phyloP scores from a whole-genome alignment of 2,113 vertebrate species.

The Rhynchomys soricoides region DNA sequence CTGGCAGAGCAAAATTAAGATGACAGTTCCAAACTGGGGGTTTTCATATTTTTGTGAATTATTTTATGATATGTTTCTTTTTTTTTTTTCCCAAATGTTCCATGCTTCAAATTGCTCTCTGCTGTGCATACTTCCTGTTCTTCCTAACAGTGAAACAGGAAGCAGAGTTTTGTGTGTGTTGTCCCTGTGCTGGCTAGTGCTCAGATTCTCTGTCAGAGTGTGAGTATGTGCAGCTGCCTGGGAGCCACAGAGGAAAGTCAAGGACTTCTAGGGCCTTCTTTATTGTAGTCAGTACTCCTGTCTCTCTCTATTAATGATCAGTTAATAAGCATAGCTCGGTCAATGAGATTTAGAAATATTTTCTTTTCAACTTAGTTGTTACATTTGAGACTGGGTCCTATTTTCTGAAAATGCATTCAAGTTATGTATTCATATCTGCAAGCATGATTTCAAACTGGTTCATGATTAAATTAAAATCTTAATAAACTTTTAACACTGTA shows the following conservation, averaged over 20 bases:
- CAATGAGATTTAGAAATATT: not conserved
- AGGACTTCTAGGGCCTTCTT: not conserved
- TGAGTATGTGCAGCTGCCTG: not conserved
- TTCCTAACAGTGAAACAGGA: conserved; percentile 54
- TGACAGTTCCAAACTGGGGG: not conserved
- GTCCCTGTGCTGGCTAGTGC: not conserved
- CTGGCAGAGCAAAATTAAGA: conserved; percentile 47
- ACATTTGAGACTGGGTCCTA: conserved; percentile 30
- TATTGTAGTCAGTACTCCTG: not conserved
- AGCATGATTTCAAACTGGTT: conserved; percentile 5
- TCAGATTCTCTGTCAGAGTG: not conserved
- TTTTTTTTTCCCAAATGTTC: conserved; percentile 17
- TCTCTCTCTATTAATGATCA: not conserved
- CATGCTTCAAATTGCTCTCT: not conserved
- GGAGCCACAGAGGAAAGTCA: not conserved
- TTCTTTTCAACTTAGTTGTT: conserved; percentile 26
- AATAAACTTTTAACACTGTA: not conserved
- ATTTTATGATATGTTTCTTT: conserved; percentile 28
- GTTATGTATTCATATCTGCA: conserved; percentile 9
- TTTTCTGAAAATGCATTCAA: conserved; percentile 5
- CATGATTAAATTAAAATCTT: conserved; percentile 34
- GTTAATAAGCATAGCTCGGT: not conserved
- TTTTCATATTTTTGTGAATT: not conserved
- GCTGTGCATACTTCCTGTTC: not conserved
- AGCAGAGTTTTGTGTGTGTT: not conserved